Evolutionary conservation across 2,797 vertebrate species (phyloP).

Genomic region (Crax fasciolata): DNA sequence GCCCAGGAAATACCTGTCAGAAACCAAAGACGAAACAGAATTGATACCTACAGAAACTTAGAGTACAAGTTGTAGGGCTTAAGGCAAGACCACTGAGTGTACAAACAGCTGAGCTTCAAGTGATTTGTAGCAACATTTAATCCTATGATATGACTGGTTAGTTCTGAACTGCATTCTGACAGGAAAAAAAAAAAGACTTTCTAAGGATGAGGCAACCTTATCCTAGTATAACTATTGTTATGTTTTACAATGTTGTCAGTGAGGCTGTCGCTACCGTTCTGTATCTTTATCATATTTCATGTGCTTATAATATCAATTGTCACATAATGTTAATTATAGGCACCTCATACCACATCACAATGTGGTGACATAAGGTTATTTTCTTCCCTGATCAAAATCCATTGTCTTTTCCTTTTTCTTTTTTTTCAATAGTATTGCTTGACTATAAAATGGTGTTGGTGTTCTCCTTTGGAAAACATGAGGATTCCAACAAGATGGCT

Average conservation of each 20-base stretch:
- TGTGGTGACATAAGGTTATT: background rate
- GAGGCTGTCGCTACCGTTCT: background rate
- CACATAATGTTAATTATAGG: background rate
- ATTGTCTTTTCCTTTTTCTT: accelerated
- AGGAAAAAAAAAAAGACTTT: background rate
- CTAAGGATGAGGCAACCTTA: background rate
- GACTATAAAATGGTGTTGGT: background rate
- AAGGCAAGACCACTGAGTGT: background rate
- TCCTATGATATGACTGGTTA: background rate
- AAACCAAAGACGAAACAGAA: background rate
- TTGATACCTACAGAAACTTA: background rate
- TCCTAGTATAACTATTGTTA: background rate
- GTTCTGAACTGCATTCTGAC: background rate
- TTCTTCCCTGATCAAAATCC: background rate
- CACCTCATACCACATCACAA: accelerated
- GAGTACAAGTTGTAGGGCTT: background rate
- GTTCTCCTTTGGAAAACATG: background rate
- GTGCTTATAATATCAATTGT: background rate
- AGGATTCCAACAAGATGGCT: background rate
- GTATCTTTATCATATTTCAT: background rate
- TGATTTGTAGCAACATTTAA: background rate
- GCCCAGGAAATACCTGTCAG: background rate
- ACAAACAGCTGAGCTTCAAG: background rate
- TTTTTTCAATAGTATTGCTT: background rate
- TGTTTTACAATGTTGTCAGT: accelerated